Base-by-base conservation (phyloP, 1,140 invertebrate genomes). In the Armadillidium nasatum region DNA sequence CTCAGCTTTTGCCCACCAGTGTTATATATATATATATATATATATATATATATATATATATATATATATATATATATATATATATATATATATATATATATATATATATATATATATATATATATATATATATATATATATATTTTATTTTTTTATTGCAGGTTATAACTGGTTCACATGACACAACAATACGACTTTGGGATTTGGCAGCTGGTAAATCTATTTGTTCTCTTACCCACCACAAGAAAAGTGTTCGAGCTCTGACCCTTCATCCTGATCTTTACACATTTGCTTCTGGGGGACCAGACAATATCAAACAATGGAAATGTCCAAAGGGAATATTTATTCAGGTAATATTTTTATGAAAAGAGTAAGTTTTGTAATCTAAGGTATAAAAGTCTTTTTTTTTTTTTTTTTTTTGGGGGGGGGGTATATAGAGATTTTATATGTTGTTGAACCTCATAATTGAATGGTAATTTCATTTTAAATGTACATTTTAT, bases 311-410 rank as follows among this genome's bases (percentile, higher is more conserved):
- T 84, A 96, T 99, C 74, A 99, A 99, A 84, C 94, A 99, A 84
- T 99, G 97, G 97, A 96, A 94, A 84, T 97, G 96, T 84, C 97
- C 96, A 0, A 95, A 99, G 83, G 98, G 97, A 3, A 94, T 96
- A 83, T 99, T 99, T 83, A 92, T 99, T 76, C 79, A 80, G 79
- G 79, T 80, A 71, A 33, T 33, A 33, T 33, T 33, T 6, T 33
- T 33, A 6, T 1, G 33, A 6, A 33, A 33, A 33, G 6, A 3
- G 33, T 33, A 33, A 6, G 33, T 3, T 33, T 33, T 33, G 33
- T 33, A 33, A 33, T 33, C 6, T 6, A 33, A 3, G 33, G 33
- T 33, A 33, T 33, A 6, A 6, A 33, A n/a, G n/a, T n/a, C n/a
- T n/a, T n/a, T n/a, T n/a, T n/a, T n/a, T n/a, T n/a, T n/a, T n/a